Evolutionary conservation across 2,888 invertebrate species (phyloP), one percentile per base, ranked within the genome.

Genomic region (Volucella bombylans): DNA sequence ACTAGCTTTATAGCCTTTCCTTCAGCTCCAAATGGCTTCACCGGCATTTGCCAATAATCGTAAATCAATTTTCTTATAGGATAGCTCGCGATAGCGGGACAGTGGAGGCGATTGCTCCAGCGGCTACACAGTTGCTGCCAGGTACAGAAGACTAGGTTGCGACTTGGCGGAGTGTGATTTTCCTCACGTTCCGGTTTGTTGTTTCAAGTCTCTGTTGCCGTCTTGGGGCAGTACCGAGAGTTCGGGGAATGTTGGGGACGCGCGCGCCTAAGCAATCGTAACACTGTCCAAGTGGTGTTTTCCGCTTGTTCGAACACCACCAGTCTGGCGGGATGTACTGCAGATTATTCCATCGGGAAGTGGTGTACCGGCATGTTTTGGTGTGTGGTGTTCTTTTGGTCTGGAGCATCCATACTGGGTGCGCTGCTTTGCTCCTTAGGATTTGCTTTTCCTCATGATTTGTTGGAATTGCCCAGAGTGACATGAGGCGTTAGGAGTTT

Each of bases 1-100:
- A 81, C 76, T 77, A 72, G 83, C 67, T 65, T 74, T 67, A 65
- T 65, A 71, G 54, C 61, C 61, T 64, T 79, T 69, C 64, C 57
- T 76, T 67, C 54, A 80, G 83, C 57, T 79, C 71, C 85, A 76
- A 85, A 85, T 85, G 76, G 72, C 81, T 81, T 85, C 85, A 85
- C 80, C 77, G 85, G 85, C 85, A 81, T 85, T 85, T 77, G 76
- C 85, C 85, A 85, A 85, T 85, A 85, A 85, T 85, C 81, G 81
- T 85, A 81, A 85, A 85, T 85, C 85, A 85, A 85, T 81, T 85
- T 85, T 81, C 81, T 64, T 81, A 80, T 72, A 85, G 80, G 68
- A 85, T 72, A 71, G 83, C 78, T 47, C 73, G 62, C 68, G 78
- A 82, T 78, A 73, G 68, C 79, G 39, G 62, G 31, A 31, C 68